Percentiles rank a stretch among this genome's conserved stretches.
These are phyloP conservation scores for Sebastolobus altivelis DNA, from an alignment of 2,797 vertebrate species.

Conservation along the genomic window DNA sequence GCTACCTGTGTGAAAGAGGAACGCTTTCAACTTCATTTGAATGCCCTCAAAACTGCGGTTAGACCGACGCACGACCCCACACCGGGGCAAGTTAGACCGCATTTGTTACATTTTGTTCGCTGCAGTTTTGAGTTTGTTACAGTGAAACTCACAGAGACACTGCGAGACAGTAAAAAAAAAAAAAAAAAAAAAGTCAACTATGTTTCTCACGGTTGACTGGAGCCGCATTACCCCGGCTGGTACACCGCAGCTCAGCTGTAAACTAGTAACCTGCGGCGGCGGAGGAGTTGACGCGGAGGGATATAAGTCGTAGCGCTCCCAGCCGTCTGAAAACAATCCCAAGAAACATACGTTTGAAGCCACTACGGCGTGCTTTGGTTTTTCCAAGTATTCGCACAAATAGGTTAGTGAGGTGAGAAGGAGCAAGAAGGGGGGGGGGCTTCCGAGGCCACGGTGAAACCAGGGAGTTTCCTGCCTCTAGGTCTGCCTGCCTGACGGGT, in stretches of 20 bases:
- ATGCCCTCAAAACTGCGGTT: conserved; percentile 63
- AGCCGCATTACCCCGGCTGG: conserved; percentile 53
- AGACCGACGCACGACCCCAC: conserved; percentile 1
- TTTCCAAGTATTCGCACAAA: not conserved
- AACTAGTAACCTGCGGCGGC: conserved; percentile 61
- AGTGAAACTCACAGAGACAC: conserved; percentile 12
- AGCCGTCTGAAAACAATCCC: not conserved
- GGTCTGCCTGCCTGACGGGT: conserved; percentile 62
- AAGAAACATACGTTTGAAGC: not conserved
- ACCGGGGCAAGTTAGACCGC: not conserved
- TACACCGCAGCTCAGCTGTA: conserved; percentile 57
- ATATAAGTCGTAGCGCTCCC: not conserved
- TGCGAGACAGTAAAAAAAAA: not conserved
- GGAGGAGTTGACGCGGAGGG: conserved; percentile 48
- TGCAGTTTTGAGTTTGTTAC: not conserved
- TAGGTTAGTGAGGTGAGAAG: not conserved
- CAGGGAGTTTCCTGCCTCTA: conserved; percentile 82
- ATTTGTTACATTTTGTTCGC: not conserved
- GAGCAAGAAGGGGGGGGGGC: conserved; percentile 21
- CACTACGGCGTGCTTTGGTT: not conserved
- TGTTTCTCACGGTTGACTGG: conserved; percentile 51
- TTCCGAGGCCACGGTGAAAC: conserved; percentile 76
- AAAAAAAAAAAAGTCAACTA: conserved; percentile 60
- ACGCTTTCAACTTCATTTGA: conserved; percentile 68
- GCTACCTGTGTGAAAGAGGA: conserved; percentile 69